Evolutionary conservation across 2,113 vertebrate genomes (phyloP).

Genomic region (Lethenteron camtschaticum): DNA sequence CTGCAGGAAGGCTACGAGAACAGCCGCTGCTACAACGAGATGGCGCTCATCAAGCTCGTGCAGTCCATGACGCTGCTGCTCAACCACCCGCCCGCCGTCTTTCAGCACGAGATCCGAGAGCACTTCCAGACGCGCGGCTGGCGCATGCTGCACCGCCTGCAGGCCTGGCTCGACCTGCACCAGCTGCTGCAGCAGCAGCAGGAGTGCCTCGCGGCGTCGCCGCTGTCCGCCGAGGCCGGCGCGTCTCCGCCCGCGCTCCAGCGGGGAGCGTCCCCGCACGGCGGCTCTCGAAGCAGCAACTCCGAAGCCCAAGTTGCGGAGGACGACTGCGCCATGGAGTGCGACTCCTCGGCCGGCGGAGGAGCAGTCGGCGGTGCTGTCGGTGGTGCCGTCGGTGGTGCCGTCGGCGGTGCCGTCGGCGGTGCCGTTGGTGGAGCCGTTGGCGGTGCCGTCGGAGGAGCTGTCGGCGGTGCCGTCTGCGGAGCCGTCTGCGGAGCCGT

Average conservation of each 20-base stretch:
- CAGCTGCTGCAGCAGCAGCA: slow-evolving; percentile 25
- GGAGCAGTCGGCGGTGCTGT: no score
- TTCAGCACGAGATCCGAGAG: slow-evolving; percentile 73
- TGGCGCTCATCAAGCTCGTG: slow-evolving; percentile 88
- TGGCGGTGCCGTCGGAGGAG: slow-evolving; percentile 10
- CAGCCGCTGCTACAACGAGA: slow-evolving; percentile 97
- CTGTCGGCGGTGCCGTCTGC: slow-evolving; percentile 19
- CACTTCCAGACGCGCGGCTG: slow-evolving; percentile 58
- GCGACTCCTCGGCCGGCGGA: no score
- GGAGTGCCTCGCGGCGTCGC: no score
- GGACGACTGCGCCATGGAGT: no score
- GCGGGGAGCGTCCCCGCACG: no score
- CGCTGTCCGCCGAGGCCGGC: no score
- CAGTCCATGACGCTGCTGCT: slow-evolving; percentile 89
- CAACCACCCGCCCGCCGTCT: slow-evolving; percentile 59
- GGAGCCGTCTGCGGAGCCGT: slow-evolving; percentile 34
- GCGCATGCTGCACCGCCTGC: slow-evolving; percentile 64
- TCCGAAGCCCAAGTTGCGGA: no score
- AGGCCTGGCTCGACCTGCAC: slow-evolving; percentile 70
- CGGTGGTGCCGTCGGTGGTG: not conserved
- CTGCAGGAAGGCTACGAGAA: slow-evolving; percentile 96
- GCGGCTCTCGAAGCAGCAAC: no score
- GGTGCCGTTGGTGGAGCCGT: no score
- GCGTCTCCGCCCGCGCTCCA: no score
- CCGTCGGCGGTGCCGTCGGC: slow-evolving; percentile 15